Base-by-base conservation (phyloP, 2,888 invertebrate species). In the Patella caerulea region DNA sequence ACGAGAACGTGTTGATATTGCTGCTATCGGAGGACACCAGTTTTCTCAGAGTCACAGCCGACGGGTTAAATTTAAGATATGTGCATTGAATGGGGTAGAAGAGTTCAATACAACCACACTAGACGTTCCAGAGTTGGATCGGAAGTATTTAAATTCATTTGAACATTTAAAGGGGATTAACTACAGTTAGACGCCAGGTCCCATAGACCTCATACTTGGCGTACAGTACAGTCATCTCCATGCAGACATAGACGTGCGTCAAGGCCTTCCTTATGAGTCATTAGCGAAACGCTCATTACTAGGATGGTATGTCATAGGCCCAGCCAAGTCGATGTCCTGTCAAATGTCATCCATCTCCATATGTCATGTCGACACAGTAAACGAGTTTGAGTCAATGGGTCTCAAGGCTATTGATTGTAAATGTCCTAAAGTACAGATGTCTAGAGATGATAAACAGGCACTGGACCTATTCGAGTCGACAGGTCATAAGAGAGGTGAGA, bases 341-440 rank as follows among this genome's bases (percentile, higher is more conserved):
- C 24, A 19, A 14, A 9, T 65, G 24, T 65, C 65, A 65, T 11
- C 65, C n/a, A 24, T 65, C 65, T 24, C 65, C n/a, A 19, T 65
- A 24, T 65, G 65, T 65, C 65, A 65, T 65, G 65, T 65, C 65
- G 65, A 65, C n/a, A 65, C 19, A 9, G 65, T 65, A n/a, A 65
- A 65, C 65, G 65, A 65, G 65, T 65, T 65, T 14, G 65, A 73
- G 54, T 53, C 55, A 54, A 19, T 54, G 45, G 54, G 19, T 14
- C 71, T 65, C 65, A 65, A 65, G 14, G 65, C 65, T 24, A 11
- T 65, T 11, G 65, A 65, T 19, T 65, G 65, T 65, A n/a, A 65
- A 65, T 65, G 65, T 65, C 65, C 19, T 65, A n/a, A 65, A 65
- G 19, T 65, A 9, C 65, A 65, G 65, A 65, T 65, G 65, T 65